Evolutionary conservation across 2,888 invertebrate genomes (phyloP).

Genomic region (Ethmia dodecea): DNA sequence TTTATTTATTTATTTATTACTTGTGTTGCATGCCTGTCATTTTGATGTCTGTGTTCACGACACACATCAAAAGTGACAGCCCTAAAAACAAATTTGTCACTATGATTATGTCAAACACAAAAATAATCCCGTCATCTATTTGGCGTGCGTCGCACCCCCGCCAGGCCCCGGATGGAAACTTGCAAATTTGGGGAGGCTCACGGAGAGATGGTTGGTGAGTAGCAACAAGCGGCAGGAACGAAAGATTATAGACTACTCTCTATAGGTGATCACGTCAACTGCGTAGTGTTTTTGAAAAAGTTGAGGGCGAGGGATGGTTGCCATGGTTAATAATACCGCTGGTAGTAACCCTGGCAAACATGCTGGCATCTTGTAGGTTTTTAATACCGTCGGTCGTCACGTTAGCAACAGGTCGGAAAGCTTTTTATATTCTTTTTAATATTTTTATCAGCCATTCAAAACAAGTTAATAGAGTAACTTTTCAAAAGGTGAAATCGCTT

Average conservation of each 20-base stretch:
- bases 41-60: conserved; percentile 9
- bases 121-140: conserved; percentile 76
- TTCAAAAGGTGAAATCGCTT: conserved; percentile 38
- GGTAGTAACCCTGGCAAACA: conserved; percentile 41
- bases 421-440: conserved; percentile 46
- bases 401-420: conserved; percentile 62
- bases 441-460: conserved; percentile 33
- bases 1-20: too few species aligned
- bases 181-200: conserved; percentile 62
- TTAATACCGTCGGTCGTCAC: conserved; percentile 34
- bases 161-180: conserved; percentile 51
- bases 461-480: conserved; percentile 16
- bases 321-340: conserved; percentile 69
- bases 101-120: conserved; percentile 77
- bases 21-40: background rate
- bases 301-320: conserved; percentile 58
- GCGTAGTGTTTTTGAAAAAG: conserved; percentile 64
- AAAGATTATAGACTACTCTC: conserved; percentile 65
- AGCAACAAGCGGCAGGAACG: conserved; percentile 45
- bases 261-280: conserved; percentile 67
- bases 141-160: conserved; percentile 62
- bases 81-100: conserved; percentile 73
- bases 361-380: conserved; percentile 35
- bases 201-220: conserved; percentile 33
- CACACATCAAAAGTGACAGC: conserved; percentile 52